These are phyloP conservation scores for Palythoa heliodiscus DNA, from an alignment of 92 coral and sea anemone species.

Conservation along the genomic window DNA sequence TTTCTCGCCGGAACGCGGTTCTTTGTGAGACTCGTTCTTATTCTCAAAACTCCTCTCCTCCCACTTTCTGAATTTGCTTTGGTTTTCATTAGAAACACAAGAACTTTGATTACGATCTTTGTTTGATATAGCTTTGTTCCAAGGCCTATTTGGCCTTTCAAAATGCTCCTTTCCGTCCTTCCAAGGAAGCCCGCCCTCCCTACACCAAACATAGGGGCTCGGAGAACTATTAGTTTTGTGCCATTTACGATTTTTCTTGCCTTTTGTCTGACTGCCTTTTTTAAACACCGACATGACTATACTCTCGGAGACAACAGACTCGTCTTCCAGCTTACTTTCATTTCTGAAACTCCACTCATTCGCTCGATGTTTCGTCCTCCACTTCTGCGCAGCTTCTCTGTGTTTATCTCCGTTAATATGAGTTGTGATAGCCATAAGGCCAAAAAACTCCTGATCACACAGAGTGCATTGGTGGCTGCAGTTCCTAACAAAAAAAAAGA, in stretches of 20 bases:
- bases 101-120: neutral
- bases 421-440: constrained; percentile 70
- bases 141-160: neutral
- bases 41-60: constrained; percentile 21
- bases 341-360: constrained; percentile 41
- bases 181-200: constrained; percentile 2
- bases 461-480: constrained; percentile 74
- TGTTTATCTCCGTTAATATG: constrained; percentile 75
- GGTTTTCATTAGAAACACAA: neutral
- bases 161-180: constrained; percentile 11
- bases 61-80: neutral
- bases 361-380: constrained; percentile 66
- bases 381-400: constrained; percentile 60
- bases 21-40: neutral
- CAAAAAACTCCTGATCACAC: constrained; percentile 70
- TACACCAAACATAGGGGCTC: neutral
- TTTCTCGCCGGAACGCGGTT: neutral
- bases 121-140: neutral
- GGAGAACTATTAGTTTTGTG: constrained; percentile 1
- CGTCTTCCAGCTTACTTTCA: constrained; percentile 16
- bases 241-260: neutral
- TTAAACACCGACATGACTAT: neutral
- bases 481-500: constrained; percentile 56
- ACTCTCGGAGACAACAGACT: constrained; percentile 4
- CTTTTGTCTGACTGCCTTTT: neutral